These are phyloP conservation scores for Pinna nobilis DNA, from an alignment of 1,140 invertebrate genomes.

Conservation along the genomic window DNA sequence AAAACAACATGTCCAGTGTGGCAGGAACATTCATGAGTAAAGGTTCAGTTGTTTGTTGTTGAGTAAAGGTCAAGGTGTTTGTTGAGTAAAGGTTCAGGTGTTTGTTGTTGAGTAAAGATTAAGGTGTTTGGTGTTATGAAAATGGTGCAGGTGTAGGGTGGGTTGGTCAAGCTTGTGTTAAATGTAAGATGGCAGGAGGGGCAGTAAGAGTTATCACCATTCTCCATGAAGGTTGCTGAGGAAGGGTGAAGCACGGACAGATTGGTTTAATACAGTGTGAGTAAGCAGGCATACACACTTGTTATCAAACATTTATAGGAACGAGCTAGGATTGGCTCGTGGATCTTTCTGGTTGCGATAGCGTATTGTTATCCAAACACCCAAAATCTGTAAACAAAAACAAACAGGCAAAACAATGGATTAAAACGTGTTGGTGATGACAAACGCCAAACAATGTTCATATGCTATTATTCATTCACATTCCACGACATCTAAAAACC, in stretches of 20 bases:
- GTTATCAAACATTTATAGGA: slow-evolving; percentile 82
- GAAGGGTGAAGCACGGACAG: neutral
- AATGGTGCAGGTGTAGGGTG: too few relatives aligned
- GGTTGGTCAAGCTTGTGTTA: too few relatives aligned
- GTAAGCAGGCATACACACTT: slow-evolving; percentile 33
- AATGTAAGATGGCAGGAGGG: neutral
- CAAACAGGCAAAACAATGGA: neutral
- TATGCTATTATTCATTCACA: neutral
- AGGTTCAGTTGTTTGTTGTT: too few relatives aligned
- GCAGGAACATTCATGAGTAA: too few relatives aligned
- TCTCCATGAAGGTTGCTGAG: neutral
- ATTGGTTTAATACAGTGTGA: slow-evolving; percentile 19
- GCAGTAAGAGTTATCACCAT: neutral
- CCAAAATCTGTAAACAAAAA: slow-evolving; percentile 86
- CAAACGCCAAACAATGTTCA: too few relatives aligned
- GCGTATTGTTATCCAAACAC: slow-evolving; percentile 96
- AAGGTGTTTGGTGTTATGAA: too few relatives aligned
- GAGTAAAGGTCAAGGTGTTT: too few relatives aligned
- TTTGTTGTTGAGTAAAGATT: too few relatives aligned
- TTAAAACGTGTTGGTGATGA: neutral
- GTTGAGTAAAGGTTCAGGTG: too few relatives aligned
- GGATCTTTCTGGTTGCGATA: slow-evolving; percentile 99
- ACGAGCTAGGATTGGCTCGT: slow-evolving; percentile 94
- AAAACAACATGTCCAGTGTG: too few relatives aligned
- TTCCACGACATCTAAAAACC: neutral